Base-by-base conservation (phyloP, 2,888 invertebrate species). In the Drosophila imparisetae region DNA sequence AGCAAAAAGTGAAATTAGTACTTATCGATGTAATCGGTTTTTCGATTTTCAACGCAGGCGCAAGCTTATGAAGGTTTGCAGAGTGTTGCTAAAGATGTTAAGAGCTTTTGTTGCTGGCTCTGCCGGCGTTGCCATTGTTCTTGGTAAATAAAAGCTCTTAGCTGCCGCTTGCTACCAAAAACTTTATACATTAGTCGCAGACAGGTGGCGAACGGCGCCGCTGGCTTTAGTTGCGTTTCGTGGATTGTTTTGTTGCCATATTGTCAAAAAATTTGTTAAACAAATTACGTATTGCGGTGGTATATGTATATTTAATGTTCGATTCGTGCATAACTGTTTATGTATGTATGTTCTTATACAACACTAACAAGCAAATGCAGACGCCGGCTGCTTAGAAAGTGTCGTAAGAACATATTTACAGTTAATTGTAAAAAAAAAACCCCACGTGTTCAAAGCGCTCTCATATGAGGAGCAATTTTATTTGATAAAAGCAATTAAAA, bases 311-410 rank as follows among this genome's bases (percentile, higher is more conserved):
- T 53, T 42, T 27, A 30, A 45, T 62, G 53, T 66, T 54, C n/a
- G 32, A 62, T 67, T 54, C 11, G 49, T 49, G 40, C 27, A 27
- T 61, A 59, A 45, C 15, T 61, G 10, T 27, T 59, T 48, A 30
- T 62, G 45, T 57, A 24, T 62, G 52, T 57, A 34, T 57, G 62
- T 55, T 71, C 63, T 90, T 83, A 78, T 75, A 71, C 86, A 80
- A 86, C 90, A 85, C 86, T 83, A 68, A 59, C 52, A 55, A 50
- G 27, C 18, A 66, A 54, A 36, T 52, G 59, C 55, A 21, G 38
- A 67, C 58, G 64, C 78, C 72, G 73, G 61, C 55, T 36, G 48
- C 24, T 24, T 24, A 24, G 24, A 24, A 24, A 24, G 24, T 24
- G 24, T 24, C 66, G 49, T 49, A 59, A 65, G 53, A 55, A 52